Evolutionary conservation across 1,140 invertebrate genomes (phyloP).

Genomic region (Calosoma granatense): DNA sequence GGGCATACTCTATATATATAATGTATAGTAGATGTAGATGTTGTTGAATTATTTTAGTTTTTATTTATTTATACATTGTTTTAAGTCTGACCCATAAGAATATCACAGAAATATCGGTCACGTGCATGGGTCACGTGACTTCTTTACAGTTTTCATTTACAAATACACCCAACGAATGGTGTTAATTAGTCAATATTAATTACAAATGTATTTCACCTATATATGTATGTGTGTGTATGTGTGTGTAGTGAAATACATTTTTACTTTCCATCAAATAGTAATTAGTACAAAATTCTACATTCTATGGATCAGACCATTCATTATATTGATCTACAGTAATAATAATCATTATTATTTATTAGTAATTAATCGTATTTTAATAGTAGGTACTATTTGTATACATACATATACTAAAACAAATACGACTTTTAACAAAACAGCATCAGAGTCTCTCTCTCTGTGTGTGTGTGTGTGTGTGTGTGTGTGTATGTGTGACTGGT

Average conservation of each 20-base stretch:
- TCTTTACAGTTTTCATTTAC: background rate
- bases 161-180: too few species aligned
- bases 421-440: too few species aligned
- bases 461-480: too few species aligned
- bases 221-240: too few species aligned
- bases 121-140: background rate
- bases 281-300: conserved; percentile 4
- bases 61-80: background rate
- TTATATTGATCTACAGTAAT: background rate
- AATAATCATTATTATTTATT: background rate
- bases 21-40: background rate
- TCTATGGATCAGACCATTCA: conserved; percentile 5
- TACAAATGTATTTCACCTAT: conserved; percentile 10
- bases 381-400: background rate
- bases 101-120: conserved; percentile 5
- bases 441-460: too few species aligned
- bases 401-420: too few species aligned
- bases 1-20: background rate
- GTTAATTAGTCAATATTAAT: background rate
- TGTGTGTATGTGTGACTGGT: too few species aligned
- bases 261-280: background rate
- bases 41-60: background rate
- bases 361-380: background rate
- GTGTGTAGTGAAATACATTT: conserved; percentile 3
- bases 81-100: conserved; percentile 10